phyloP scores from a whole-genome alignment of 2,888 invertebrate genomes.

The Tachina lurida region DNA sequence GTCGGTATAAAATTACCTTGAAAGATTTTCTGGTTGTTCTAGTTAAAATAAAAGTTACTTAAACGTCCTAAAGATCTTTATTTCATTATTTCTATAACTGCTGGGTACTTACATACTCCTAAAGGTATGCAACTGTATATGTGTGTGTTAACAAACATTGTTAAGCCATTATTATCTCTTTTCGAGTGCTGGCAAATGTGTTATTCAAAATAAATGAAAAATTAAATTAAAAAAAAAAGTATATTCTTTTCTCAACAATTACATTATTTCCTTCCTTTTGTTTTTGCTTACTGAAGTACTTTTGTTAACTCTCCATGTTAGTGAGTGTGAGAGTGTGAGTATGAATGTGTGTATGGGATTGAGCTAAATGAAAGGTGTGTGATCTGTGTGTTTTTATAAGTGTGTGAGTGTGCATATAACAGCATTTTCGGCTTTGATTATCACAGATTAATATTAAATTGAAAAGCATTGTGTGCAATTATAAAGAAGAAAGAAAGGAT shows the following conservation, averaged over 20 bases:
- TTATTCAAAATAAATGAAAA: constrained; percentile 28
- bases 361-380: constrained; percentile 15
- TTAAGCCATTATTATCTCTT: constrained; percentile 33
- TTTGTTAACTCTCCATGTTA: constrained; percentile 1
- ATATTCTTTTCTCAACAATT: constrained; percentile 12
- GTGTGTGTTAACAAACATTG: constrained; percentile 3
- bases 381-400: background rate
- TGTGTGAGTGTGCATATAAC: constrained; percentile 14
- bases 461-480: constrained; percentile 55
- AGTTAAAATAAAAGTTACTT: too few species aligned
- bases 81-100: too few species aligned
- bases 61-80: too few species aligned
- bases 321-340: background rate
- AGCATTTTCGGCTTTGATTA: constrained; percentile 51
- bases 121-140: background rate
- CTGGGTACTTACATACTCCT: too few species aligned
- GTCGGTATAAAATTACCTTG: too few species aligned
- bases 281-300: constrained; percentile 49
- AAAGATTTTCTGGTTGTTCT: too few species aligned
- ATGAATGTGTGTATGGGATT: background rate
- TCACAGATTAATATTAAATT: constrained; percentile 59
- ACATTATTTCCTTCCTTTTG: constrained; percentile 51
- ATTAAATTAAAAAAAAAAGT: constrained; percentile 8
- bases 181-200: constrained; percentile 40
- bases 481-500: constrained; percentile 33